phyloP scores from a whole-genome alignment of 2,888 invertebrate genomes.

The Drosophila percnosoma region DNA sequence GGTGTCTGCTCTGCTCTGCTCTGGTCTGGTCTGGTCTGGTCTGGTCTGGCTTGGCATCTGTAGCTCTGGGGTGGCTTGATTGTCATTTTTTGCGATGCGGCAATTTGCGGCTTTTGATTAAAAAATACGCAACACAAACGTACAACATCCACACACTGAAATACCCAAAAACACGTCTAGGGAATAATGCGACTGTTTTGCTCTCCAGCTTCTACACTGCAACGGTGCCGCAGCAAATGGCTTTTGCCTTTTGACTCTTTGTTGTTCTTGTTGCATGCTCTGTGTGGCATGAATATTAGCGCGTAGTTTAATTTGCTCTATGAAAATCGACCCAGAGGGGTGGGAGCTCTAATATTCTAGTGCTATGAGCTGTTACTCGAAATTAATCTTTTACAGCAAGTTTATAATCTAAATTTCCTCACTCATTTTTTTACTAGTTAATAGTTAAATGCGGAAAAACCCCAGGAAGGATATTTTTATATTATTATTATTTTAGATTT shows the following conservation, averaged over 20 bases:
- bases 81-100: constrained; percentile 78
- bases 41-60: constrained; percentile 24
- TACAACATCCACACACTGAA: constrained; percentile 6
- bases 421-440: neutral
- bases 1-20: constrained; percentile 48
- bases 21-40: constrained; percentile 23
- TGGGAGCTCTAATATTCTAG: neutral
- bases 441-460: neutral
- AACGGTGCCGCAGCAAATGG: constrained; percentile 44
- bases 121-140: constrained; percentile 68
- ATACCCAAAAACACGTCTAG: constrained; percentile 68
- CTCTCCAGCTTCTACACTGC: constrained; percentile 35
- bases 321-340: neutral
- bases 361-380: neutral
- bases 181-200: constrained; percentile 76
- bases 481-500: neutral
- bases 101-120: constrained; percentile 81
- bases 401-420: neutral
- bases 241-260: constrained; percentile 43
- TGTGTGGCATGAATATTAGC: constrained; percentile 70
- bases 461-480: neutral
- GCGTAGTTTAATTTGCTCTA: constrained; percentile 66
- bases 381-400: neutral
- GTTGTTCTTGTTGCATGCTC: constrained; percentile 28
- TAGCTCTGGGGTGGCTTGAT: constrained; percentile 68